Percentiles rank a stretch among this genome's conserved stretches.
These are phyloP conservation scores for Urocolius indicus DNA, from an alignment of 2,113 vertebrate genomes.

Conservation along the genomic window DNA sequence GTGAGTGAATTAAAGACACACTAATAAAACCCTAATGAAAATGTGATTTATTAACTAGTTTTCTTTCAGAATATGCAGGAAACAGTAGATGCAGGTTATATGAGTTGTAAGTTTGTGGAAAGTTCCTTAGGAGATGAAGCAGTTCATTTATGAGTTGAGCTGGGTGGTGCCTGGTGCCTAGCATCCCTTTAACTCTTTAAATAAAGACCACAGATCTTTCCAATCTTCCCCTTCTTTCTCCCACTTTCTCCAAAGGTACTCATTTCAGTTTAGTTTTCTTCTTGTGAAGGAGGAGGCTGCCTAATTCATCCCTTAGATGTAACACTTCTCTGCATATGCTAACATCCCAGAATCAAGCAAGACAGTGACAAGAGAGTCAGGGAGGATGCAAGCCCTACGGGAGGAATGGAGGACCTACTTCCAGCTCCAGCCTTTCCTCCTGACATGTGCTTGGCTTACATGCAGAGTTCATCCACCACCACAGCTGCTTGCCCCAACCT, in stretches of 20 bases:
- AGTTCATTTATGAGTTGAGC: not conserved
- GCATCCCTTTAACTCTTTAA: not conserved
- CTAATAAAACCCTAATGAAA: not conserved
- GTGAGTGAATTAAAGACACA: not conserved
- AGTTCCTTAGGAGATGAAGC: not conserved
- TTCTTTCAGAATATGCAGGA: not conserved
- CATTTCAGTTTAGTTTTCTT: not conserved
- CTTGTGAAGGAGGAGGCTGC: not conserved
- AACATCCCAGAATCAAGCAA: not conserved
- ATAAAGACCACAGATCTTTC: not conserved
- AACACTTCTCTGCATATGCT: not conserved
- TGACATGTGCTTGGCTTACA: not conserved
- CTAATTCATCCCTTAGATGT: not conserved
- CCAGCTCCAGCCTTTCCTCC: not conserved
- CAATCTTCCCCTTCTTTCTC: not conserved
- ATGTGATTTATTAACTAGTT: not conserved
- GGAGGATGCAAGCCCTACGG: not conserved
- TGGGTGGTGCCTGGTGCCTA: not conserved
- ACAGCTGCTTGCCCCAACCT: accelerated
- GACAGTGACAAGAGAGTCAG: accelerated
- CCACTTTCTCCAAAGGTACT: not conserved
- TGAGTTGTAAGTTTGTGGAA: not conserved
- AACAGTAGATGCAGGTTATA: not conserved
- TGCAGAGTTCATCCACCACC: not conserved
- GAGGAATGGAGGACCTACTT: not conserved